Base-by-base conservation (phyloP, 2,113 vertebrate species). In the Hyla sarda region DNA sequence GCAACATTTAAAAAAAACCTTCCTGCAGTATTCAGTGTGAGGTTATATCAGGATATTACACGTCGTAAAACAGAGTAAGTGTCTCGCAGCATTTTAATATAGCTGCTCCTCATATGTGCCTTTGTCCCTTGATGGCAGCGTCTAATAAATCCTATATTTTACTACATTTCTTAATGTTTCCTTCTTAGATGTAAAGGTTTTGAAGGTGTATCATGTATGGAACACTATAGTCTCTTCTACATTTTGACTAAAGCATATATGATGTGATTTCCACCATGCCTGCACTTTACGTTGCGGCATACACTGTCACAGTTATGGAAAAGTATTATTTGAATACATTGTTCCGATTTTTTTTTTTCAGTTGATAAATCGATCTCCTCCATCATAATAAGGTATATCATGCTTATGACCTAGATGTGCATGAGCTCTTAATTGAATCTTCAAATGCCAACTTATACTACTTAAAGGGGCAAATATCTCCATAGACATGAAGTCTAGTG, bases 31-130 rank as follows among this genome's bases (percentile, higher is more conserved):
- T 77, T 77, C 74, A 52, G 74, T 32, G 25, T 2, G 28, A 54
- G 74, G 74, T 52, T 52, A 77, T 30, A 54, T 54, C 48, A 54
- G 73, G 73, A 50, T 76, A 76, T 76, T 30, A 76, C 47, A 76
- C 47, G 12, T 28, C 74, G 54, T 77, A 54, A 77, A 77, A 32
- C 74, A 52, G 48, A 32, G 25, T 52, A 77, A 30, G 50, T 54
- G 16, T 32, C 73, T 50, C 32, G 48, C 74, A 54, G 50, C 48
- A 77, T 77, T 54, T 77, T 77, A 77, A 52, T 54, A 77, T 32
- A 21, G 28, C 74, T 32, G 25, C 74, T 77, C 28, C 9, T 77
- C 74, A 54, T 54, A 77, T 77, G 47, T 77, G 74, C 48, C 21
- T 50, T 77, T 52, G 47, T 77, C 74, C 74, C 74, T 30, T 32